These are phyloP conservation scores for Calameuta idolon DNA, from an alignment of 2,888 invertebrate species.

Conservation along the genomic window DNA sequence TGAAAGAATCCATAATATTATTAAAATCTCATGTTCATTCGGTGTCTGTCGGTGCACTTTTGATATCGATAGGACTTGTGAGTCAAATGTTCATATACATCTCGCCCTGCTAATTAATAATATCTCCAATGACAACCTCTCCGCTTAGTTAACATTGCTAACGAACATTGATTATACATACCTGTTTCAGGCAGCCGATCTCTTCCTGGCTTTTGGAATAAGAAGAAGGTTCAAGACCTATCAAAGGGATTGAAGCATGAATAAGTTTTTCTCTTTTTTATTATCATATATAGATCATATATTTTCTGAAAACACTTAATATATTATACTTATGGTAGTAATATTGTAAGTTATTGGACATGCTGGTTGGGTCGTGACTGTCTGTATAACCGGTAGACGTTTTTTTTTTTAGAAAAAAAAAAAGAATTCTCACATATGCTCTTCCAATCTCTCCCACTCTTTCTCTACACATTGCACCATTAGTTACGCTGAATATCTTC, in stretches of 20 bases:
- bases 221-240: conserved; percentile 40
- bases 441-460: background rate
- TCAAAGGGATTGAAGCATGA: background rate
- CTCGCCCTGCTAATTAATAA: background rate
- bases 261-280: conserved; percentile 51
- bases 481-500: background rate
- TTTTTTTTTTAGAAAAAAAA: conserved; percentile 4
- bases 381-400: conserved; percentile 31
- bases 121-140: too few species aligned
- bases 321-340: conserved; percentile 60
- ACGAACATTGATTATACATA: background rate
- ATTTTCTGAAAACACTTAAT: conserved; percentile 62
- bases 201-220: conserved; percentile 41
- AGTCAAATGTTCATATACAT: conserved; percentile 21
- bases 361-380: conserved; percentile 40
- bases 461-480: background rate
- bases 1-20: conserved; percentile 40
- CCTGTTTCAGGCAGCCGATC: conserved; percentile 30
- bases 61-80: conserved; percentile 42
- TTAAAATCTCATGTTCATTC: conserved; percentile 48
- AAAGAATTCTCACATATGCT: background rate
- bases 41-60: conserved; percentile 39
- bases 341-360: conserved; percentile 58
- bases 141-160: too few species aligned
- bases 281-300: conserved; percentile 63